Evolutionary conservation across 2,888 invertebrate genomes (phyloP).

Genomic region (Sinotaia quadrata): DNA sequence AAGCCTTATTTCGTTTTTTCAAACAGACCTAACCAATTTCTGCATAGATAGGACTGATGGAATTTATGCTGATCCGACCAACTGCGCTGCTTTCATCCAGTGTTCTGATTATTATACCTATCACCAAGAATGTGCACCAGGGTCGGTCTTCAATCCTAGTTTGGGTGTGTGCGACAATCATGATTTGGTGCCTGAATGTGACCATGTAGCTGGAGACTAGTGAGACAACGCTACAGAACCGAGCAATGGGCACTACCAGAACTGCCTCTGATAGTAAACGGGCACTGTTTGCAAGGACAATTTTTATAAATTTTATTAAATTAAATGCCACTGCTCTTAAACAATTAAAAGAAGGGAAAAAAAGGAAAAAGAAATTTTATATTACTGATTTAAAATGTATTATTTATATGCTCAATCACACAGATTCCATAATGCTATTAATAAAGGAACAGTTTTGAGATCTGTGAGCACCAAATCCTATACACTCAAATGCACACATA

Average conservation of each 20-base stretch:
- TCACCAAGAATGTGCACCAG: slow-evolving; percentile 40
- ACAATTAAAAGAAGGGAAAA: no score
- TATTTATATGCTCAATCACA: no score
- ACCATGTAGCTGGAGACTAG: neutral
- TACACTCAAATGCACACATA: no score
- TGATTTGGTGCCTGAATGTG: neutral
- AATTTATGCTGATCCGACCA: slow-evolving; percentile 43
- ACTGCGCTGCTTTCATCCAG: slow-evolving; percentile 48
- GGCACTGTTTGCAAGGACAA: no score
- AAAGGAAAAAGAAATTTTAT: no score
- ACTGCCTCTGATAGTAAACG: neutral
- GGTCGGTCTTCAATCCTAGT: slow-evolving; percentile 44
- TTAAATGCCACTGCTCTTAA: no score
- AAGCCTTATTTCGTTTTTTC: no score
- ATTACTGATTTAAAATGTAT: no score
- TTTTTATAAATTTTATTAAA: no score
- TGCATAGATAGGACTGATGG: slow-evolving; percentile 44
- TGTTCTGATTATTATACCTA: slow-evolving; percentile 45
- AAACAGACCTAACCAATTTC: slow-evolving; percentile 27
- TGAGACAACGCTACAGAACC: neutral
- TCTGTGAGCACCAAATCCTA: no score
- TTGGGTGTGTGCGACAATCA: slow-evolving; percentile 52
- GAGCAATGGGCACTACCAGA: neutral
- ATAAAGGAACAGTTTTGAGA: no score
- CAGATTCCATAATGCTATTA: no score